phyloP scores from a whole-genome alignment of 1,140 invertebrate species.

The Cotesia chilonis region DNA sequence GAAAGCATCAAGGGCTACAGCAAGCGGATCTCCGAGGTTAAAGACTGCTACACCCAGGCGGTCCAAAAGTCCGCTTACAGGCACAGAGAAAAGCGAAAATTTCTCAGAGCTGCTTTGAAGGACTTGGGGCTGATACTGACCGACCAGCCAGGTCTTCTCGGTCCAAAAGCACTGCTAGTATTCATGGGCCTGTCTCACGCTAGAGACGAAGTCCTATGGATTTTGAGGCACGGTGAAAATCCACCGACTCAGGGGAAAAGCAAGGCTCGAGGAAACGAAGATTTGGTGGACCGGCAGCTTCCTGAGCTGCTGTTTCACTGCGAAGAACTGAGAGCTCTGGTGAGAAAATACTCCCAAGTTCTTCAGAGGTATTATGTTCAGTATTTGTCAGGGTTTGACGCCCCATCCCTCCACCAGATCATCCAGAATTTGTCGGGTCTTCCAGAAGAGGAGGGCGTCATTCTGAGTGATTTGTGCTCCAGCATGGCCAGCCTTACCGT shows the following conservation, averaged over 20 bases:
- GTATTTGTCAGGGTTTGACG: slow-evolving; percentile 95
- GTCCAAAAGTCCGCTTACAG: slow-evolving; percentile 90
- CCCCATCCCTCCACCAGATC: slow-evolving; percentile 88
- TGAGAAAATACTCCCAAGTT: slow-evolving; percentile 95
- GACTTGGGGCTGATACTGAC: slow-evolving; percentile 95
- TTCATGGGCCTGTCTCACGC: slow-evolving; percentile 96
- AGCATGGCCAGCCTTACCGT: slow-evolving; percentile 87
- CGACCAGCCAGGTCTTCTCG: slow-evolving; percentile 96
- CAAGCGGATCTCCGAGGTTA: slow-evolving; percentile 92
- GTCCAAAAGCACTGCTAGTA: slow-evolving; percentile 95
- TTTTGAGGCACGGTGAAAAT: slow-evolving; percentile 95
- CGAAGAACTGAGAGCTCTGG: slow-evolving; percentile 92
- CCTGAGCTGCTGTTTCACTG: slow-evolving; percentile 98
- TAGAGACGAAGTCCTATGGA: slow-evolving; percentile 96
- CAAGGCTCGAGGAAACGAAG: slow-evolving; percentile 87
- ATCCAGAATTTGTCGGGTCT: slow-evolving; percentile 87
- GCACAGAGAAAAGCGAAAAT: slow-evolving; percentile 95
- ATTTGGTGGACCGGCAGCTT: slow-evolving; percentile 91
- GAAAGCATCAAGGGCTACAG: slow-evolving; percentile 95
- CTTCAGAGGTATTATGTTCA: slow-evolving; percentile 98
- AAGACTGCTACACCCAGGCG: slow-evolving; percentile 92
- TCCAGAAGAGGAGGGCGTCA: slow-evolving; percentile 94
- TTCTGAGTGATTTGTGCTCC: slow-evolving; percentile 92
- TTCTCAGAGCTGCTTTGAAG: slow-evolving; percentile 92
- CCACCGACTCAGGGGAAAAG: slow-evolving; percentile 84